These are phyloP conservation scores for Tricholauxania praeusta DNA, from an alignment of 2,888 invertebrate species.

Conservation along the genomic window DNA sequence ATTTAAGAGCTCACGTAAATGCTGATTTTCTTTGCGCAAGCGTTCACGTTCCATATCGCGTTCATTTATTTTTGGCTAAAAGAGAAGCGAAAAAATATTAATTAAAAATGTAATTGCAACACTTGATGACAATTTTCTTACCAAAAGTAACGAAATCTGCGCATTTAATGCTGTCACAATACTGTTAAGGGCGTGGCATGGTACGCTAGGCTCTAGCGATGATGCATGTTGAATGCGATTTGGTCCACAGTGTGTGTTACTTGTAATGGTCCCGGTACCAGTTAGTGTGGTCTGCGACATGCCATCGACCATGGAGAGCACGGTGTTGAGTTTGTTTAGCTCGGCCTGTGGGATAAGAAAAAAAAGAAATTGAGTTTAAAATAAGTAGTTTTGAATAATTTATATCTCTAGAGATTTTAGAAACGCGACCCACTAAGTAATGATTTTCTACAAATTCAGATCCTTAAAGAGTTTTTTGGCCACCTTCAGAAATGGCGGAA, in stretches of 20 bases:
- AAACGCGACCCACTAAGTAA: no score
- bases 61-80: constrained; percentile 79
- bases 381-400: no score
- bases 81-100: constrained; percentile 13
- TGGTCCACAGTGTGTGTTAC: constrained; percentile 60
- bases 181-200: constrained; percentile 73
- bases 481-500: no score
- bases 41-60: constrained; percentile 82
- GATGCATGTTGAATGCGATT: constrained; percentile 68
- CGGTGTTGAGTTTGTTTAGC: constrained; percentile 49
- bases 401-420: no score
- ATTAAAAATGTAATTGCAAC: not conserved
- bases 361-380: not conserved
- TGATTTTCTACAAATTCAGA: no score
- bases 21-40: constrained; percentile 78
- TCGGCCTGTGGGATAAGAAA: constrained; percentile 47
- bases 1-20: constrained; percentile 79
- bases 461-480: no score
- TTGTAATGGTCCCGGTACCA: constrained; percentile 30
- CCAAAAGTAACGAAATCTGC: constrained; percentile 79
- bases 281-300: constrained; percentile 51
- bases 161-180: constrained; percentile 75
- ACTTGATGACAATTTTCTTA: constrained; percentile 56
- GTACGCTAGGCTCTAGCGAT: constrained; percentile 72
- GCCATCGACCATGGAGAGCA: constrained; percentile 54